Evolutionary conservation across 2,113 vertebrate genomes (phyloP).

Genomic region (Anarrhichthys ocellatus): DNA sequence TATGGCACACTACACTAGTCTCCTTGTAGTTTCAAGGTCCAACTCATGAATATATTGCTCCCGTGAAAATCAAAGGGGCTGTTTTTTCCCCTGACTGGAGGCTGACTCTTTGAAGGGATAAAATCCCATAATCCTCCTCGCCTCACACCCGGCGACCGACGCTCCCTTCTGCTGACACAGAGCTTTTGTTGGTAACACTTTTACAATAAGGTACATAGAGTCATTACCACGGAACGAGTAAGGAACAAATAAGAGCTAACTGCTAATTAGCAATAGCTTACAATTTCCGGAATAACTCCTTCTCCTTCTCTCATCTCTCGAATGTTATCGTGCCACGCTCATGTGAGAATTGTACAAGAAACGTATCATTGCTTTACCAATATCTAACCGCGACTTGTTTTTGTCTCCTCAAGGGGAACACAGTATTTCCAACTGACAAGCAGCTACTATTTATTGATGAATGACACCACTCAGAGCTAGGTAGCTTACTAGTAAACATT

Average conservation of each 20-base stretch:
- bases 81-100: constrained; percentile 66
- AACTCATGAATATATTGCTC: constrained; percentile 69
- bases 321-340: not conserved
- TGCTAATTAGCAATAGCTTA: constrained; percentile 34
- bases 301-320: not conserved
- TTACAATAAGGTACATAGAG: constrained; percentile 22
- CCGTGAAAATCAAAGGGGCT: constrained; percentile 67
- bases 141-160: constrained; percentile 53
- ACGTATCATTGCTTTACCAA: not conserved
- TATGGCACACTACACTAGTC: constrained; percentile 57
- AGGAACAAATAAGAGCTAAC: constrained; percentile 26
- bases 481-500: not conserved
- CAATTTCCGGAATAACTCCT: not conserved
- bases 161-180: constrained; percentile 62
- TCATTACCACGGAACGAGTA: constrained; percentile 16
- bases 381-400: not conserved
- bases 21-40: constrained; percentile 69
- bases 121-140: constrained; percentile 76
- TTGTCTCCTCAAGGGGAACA: not conserved
- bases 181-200: constrained; percentile 52
- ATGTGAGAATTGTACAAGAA: not conserved
- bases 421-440: not conserved
- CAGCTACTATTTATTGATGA: not conserved
- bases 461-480: not conserved
- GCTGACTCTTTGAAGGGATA: constrained; percentile 75